Base-by-base conservation (phyloP, 2,797 vertebrate genomes). In the Melopsittacus undulatus region DNA sequence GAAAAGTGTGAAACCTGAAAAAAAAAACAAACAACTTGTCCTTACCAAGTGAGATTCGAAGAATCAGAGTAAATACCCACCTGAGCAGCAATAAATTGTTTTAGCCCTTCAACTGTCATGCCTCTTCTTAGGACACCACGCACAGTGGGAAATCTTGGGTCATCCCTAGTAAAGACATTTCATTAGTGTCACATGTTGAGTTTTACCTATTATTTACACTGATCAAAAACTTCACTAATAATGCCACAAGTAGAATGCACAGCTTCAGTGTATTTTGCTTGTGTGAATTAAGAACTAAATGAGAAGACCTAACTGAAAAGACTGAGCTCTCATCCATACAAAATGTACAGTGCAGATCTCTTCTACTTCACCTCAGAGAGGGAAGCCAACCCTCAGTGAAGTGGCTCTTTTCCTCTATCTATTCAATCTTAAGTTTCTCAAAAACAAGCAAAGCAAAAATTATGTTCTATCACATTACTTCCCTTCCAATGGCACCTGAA, bases 61-160 rank as follows among this genome's bases (percentile, higher is more conserved):
- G 16, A 61, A 82, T 57, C 11, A 19, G 45, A 63, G 21, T 52
- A 26, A 62, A 91, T 11, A 38, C 96, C 54, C 64, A 99, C 99
- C 98, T 99, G 99, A 23, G 99, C 99, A 77, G 99, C 99, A 89
- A 99, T 99, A 83, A 99, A 99, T 94, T 99, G 99, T 77, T 99
- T 99, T 69, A 99, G 97, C 21, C 99, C 99, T 94, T 99, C 99
- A 59, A 99, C 99, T 3, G 99, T 99, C 99, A 99, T 99, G 68
- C 99, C 99, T 98, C 99, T 98, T 94, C 99, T 98, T 76, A 99
- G 97, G 27, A 99, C 99, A 24, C 99, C 99, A 94, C 99, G 98
- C 11, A 99, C 99, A 2, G 99, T 99, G 42, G 99, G 99, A 96
- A 99, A 99, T n/a, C 99, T 98, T 54, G 99, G 99, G 96, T 99